Conservation (phyloP, 2,797 vertebrate species). For the Pempheris klunzingeri region DNA sequence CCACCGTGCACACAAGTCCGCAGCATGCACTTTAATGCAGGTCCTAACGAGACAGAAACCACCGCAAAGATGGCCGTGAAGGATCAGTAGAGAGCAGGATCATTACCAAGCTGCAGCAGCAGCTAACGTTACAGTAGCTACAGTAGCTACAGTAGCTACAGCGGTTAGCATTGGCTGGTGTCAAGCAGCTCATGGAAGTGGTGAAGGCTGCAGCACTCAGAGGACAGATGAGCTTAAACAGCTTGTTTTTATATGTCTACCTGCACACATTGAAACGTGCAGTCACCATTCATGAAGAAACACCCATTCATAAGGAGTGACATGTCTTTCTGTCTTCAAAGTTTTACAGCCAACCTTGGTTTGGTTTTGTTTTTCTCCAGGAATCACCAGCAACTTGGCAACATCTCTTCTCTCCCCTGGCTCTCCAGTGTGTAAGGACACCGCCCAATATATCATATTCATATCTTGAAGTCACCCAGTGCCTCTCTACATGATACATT, state of each 20-base stretch:
- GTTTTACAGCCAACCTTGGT: not conserved
- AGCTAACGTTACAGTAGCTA: constrained; percentile 48
- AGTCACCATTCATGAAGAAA: not conserved
- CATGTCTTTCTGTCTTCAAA: not conserved
- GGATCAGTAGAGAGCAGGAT: not conserved
- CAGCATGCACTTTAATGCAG: not conserved
- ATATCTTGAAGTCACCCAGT: constrained; percentile 71
- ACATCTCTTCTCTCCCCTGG: constrained; percentile 81
- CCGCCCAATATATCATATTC: constrained; percentile 53
- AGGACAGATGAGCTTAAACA: not conserved
- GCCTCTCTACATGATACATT: constrained; percentile 60
- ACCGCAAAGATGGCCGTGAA: constrained; percentile 11
- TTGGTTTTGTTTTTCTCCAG: constrained; percentile 38
- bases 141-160: constrained; percentile 47
- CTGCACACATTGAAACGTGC: not conserved
- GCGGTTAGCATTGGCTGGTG: constrained; percentile 61
- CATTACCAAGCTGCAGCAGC: constrained; percentile 23
- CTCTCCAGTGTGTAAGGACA: constrained; percentile 65
- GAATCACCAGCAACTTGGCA: constrained; percentile 75
- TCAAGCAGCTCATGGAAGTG: constrained; percentile 44
- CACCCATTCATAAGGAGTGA: not conserved
- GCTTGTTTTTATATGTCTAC: constrained; percentile 8
- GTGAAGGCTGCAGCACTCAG: constrained; percentile 34
- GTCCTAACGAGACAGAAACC: not conserved
- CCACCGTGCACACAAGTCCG: not conserved